These are phyloP conservation scores for Melanerpes aurifrons DNA, from an alignment of 2,113 vertebrate species.

Conservation along the genomic window DNA sequence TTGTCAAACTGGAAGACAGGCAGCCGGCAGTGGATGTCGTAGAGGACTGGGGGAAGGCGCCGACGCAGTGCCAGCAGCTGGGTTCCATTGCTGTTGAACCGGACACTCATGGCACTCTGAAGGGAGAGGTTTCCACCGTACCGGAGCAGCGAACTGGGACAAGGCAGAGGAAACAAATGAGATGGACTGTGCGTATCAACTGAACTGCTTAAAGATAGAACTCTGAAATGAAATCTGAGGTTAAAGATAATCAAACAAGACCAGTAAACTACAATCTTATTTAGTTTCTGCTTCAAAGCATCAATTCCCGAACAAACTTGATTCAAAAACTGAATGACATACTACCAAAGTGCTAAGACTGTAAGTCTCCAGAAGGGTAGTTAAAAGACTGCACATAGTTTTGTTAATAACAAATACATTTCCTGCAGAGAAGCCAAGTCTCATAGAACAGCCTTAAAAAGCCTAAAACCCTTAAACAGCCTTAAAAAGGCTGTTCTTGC, in stretches of 20 bases:
- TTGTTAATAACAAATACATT: neutral
- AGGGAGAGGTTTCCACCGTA: slow-evolving; percentile 96
- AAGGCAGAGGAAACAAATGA: neutral
- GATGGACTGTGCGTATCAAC: accelerated
- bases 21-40: slow-evolving; percentile 95
- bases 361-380: neutral
- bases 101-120: slow-evolving; percentile 98
- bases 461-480: too few species aligned
- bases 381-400: neutral
- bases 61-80: slow-evolving; percentile 93
- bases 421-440: neutral
- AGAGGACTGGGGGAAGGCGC: slow-evolving; percentile 93
- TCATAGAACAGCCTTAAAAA: neutral
- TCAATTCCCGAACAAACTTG: neutral
- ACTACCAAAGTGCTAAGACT: neutral
- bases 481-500: neutral
- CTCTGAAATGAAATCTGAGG: too few species aligned
- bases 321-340: neutral
- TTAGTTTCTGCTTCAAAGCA: neutral
- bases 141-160: slow-evolving; percentile 88
- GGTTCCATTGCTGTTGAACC: slow-evolving; percentile 96
- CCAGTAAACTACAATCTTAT: neutral
- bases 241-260: neutral
- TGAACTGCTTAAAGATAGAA: neutral
- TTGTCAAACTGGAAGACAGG: slow-evolving; percentile 99